A percentile compares a stretch with the other conserved stretches of the same genome.
phyloP scores from a whole-genome alignment of 2,888 invertebrate species.

The Acanthosepion pharaonis region DNA sequence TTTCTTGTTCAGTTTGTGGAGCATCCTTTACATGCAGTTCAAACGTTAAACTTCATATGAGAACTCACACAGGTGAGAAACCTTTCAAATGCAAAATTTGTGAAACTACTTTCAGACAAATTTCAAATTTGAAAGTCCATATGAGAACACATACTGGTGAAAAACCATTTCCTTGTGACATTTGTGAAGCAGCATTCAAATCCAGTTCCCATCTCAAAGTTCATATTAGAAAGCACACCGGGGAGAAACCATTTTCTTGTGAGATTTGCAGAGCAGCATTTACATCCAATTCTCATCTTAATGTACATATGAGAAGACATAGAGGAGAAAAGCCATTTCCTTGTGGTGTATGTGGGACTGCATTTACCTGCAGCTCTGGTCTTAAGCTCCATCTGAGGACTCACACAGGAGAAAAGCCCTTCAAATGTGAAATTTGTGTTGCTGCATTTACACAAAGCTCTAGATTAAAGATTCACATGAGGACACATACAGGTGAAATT shows the following conservation, averaged over 20 bases:
- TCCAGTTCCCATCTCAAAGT: conserved; percentile 33
- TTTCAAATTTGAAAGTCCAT: neutral
- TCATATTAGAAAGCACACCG: conserved; percentile 2
- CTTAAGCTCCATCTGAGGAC: neutral
- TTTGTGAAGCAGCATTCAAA: neutral
- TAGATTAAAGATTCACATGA: neutral
- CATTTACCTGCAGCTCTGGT: neutral
- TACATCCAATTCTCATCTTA: neutral
- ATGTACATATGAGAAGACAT: conserved; percentile 35
- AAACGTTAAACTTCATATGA: neutral
- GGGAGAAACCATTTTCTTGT: conserved; percentile 16
- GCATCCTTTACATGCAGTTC: neutral
- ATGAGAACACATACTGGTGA: conserved; percentile 4
- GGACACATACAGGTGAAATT: conserved; percentile 1
- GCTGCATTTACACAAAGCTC: neutral
- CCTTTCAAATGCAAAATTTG: neutral
- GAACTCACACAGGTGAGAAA: conserved; percentile 33
- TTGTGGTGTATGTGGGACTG: neutral
- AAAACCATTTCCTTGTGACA: conserved; percentile 39
- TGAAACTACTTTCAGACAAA: neutral
- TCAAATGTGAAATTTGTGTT: conserved; percentile 35
- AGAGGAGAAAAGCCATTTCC: conserved; percentile 14
- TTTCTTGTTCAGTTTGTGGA: neutral
- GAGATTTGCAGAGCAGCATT: neutral
- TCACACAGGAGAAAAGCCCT: conserved; percentile 37